Base-by-base conservation (phyloP, 2,113 vertebrate genomes). In the Blennius ocellaris region DNA sequence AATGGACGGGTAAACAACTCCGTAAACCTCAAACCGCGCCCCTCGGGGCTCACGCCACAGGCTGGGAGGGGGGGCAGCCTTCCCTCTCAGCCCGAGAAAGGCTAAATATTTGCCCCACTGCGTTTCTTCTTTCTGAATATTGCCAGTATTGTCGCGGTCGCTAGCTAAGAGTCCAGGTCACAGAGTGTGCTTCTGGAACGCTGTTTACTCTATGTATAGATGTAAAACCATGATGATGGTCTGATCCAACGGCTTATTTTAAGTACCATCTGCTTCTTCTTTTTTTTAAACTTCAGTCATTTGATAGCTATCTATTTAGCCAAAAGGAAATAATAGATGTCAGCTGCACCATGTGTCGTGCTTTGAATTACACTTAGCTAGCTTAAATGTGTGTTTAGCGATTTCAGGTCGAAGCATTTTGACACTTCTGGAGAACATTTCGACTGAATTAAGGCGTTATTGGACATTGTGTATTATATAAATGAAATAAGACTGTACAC, bases 1-100 rank as follows among this genome's bases (percentile, higher is more conserved):
- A 80, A 92, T 92, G 90, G 90, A 92, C 87, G 89, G 90, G 90
- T 92, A 85, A 84, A 30, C 21, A 30, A 30, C 21, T 30, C 21
- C 21, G 21, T 30, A 30, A 30, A 30, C 21, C 2, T 30, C 21
- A 30, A 30, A 30, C 21, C 21, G 4, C 21, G 21, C 21, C 4
- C 21, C 21, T 30, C 21, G 21, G 21, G 21, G 21, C 21, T 30
- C 2, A 30, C 21, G 21, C 21, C 21, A 30, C 21, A 2, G 21
- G 21, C 21, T 2, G 21, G 21, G 21, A 30, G 21, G 21, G 21
- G 21, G 2, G 4, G 21, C 21, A 30, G 21, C 21, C 21, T 30
- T 1, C 4, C 4, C 6, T 8, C n/a, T 55, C 8, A 6, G 1
- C 50, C 8, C 30, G 6, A 17, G 8, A 5, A 1, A 49, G 56